Percentiles rank a stretch among this genome's conserved stretches.
These are phyloP conservation scores for Hippocampus kuda DNA, from an alignment of 2,797 vertebrate species.

Conservation along the genomic window DNA sequence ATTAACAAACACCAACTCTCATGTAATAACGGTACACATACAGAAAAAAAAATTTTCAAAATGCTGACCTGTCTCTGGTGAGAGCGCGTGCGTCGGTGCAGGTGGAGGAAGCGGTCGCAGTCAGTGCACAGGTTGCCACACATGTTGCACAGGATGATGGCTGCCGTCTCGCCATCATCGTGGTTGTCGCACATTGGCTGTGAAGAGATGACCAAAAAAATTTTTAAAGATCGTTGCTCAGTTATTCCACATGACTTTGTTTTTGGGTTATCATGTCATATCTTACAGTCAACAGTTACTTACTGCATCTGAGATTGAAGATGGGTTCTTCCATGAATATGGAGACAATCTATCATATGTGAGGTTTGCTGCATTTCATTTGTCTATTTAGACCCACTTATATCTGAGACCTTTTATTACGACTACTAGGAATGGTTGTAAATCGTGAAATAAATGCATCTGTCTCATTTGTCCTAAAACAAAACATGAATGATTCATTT, in stretches of 20 bases:
- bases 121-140: conserved; percentile 98
- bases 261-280: too few species aligned
- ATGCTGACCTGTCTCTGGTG: conserved; percentile 90
- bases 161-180: conserved; percentile 95
- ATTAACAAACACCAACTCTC: background rate
- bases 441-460: too few species aligned
- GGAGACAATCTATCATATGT: too few species aligned
- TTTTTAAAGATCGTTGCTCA: background rate
- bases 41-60: background rate
- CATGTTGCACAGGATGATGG: conserved; percentile 93
- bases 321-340: too few species aligned
- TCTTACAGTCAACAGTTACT: background rate
- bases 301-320: background rate
- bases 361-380: too few species aligned
- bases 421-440: too few species aligned
- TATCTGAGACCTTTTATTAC: too few species aligned
- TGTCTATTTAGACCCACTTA: too few species aligned
- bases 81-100: conserved; percentile 92
- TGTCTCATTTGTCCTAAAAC: too few species aligned
- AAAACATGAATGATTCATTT: too few species aligned
- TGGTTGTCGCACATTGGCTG: conserved; percentile 99
- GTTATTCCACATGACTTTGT: background rate
- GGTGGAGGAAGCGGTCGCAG: conserved; percentile 95
- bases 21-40: background rate
- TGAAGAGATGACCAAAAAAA: conserved; percentile 3